Evolutionary conservation across 2,888 invertebrate species (phyloP).

Genomic region (Caenorhabditis sp.): DNA sequence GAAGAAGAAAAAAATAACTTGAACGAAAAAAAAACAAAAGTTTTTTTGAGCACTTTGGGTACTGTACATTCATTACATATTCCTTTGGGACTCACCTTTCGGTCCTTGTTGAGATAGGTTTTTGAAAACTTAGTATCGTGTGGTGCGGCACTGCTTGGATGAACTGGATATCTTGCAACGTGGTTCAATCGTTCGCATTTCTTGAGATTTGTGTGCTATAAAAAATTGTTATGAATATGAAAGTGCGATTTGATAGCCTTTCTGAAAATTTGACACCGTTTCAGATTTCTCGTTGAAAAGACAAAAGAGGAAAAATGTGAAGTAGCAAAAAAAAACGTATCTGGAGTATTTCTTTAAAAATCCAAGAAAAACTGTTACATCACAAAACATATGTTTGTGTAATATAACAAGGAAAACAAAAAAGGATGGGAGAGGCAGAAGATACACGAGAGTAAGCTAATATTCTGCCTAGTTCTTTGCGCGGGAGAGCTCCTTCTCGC

Average conservation of each 20-base stretch:
- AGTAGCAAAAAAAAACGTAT: neutral
- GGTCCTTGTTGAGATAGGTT: conserved; percentile 70
- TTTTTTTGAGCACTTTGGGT: conserved; percentile 12
- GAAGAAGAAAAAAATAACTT: conserved; percentile 7
- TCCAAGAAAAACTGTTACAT: no score
- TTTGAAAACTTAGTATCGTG: conserved; percentile 70
- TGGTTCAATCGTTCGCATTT: conserved; percentile 71
- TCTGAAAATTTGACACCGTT: neutral
- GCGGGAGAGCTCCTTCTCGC: no score
- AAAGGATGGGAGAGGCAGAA: neutral
- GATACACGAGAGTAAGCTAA: neutral
- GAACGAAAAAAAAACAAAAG: neutral
- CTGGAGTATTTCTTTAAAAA: no score
- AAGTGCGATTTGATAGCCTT: neutral
- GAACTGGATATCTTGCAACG: conserved; percentile 68
- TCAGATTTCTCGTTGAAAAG: neutral
- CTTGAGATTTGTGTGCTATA: conserved; percentile 69
- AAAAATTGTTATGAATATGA: neutral
- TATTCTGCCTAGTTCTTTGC: no score
- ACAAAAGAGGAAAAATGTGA: neutral
- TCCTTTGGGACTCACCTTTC: conserved; percentile 58
- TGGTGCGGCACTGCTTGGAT: conserved; percentile 66
- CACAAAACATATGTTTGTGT: neutral
- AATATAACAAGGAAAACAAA: neutral
- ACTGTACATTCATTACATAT: neutral